Percentiles rank a stretch among this genome's conserved stretches.
Conservation (phyloP, 2,113 vertebrate species). For the Tetrax tetrax region DNA sequence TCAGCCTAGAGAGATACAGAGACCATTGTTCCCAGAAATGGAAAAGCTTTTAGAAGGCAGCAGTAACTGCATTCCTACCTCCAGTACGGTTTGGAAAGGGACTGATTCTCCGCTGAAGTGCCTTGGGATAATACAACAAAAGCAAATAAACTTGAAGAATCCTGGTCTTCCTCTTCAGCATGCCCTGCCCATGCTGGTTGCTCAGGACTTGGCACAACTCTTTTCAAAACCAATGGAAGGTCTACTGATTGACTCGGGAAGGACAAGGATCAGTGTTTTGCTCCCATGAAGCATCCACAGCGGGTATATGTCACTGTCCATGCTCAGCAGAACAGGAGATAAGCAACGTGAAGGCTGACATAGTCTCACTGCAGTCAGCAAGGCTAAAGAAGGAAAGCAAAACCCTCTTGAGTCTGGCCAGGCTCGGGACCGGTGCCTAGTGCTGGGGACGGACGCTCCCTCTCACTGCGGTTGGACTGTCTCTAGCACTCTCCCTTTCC, state of each 20-base stretch:
- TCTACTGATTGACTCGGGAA: background rate
- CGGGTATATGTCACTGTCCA: background rate
- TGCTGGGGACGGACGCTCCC: background rate
- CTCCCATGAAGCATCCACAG: background rate
- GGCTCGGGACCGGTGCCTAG: fast-evolving
- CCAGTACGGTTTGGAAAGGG: background rate
- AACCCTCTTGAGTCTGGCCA: background rate
- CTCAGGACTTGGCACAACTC: background rate
- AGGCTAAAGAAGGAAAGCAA: background rate
- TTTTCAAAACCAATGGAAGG: background rate
- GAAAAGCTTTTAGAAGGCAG: constrained; percentile 13
- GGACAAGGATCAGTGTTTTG: background rate
- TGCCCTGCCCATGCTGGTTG: background rate
- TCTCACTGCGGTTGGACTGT: background rate
- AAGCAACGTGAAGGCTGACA: background rate
- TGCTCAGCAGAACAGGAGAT: background rate
- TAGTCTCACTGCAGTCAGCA: background rate
- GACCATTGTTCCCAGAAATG: background rate
- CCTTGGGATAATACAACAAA: background rate
- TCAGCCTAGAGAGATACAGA: background rate
- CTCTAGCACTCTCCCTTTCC: background rate
- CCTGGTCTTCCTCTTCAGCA: background rate
- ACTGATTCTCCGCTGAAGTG: background rate
- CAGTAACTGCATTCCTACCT: background rate
- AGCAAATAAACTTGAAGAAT: background rate